These are phyloP conservation scores for Cyprinodon variegatus DNA, from an alignment of 2,113 vertebrate genomes.

Conservation along the genomic window DNA sequence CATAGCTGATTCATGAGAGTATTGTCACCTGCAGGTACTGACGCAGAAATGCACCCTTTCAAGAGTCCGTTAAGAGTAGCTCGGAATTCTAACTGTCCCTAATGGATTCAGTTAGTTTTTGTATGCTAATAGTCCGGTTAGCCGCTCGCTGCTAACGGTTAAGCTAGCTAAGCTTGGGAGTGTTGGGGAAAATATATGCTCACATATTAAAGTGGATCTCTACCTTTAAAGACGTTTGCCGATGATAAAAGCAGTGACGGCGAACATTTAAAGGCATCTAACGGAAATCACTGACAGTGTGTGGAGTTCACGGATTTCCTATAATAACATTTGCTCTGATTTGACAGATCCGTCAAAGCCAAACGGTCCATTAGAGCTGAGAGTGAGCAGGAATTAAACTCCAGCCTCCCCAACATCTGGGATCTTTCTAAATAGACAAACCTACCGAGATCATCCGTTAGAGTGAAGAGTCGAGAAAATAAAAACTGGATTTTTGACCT, in stretches of 20 bases:
- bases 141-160: constrained; percentile 21
- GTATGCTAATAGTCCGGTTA: constrained; percentile 4
- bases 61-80: neutral
- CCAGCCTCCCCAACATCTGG: constrained; percentile 41
- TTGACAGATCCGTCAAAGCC: constrained; percentile 24
- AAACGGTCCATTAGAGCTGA: constrained; percentile 30
- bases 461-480: neutral
- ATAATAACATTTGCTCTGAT: neutral
- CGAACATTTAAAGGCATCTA: neutral
- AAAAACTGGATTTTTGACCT: neutral
- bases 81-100: neutral
- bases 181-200: neutral
- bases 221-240: neutral
- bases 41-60: neutral
- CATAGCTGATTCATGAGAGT: neutral
- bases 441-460: neutral
- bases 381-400: neutral
- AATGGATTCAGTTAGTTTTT: neutral
- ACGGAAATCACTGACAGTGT: neutral
- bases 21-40: neutral
- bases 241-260: neutral
- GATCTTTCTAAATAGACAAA: constrained; percentile 46
- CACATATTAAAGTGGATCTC: neutral
- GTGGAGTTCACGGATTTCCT: neutral
- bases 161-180: constrained; percentile 32